Evolutionary conservation across 2,888 invertebrate genomes (phyloP).

Genomic region (Rambutsinella grinnellia): DNA sequence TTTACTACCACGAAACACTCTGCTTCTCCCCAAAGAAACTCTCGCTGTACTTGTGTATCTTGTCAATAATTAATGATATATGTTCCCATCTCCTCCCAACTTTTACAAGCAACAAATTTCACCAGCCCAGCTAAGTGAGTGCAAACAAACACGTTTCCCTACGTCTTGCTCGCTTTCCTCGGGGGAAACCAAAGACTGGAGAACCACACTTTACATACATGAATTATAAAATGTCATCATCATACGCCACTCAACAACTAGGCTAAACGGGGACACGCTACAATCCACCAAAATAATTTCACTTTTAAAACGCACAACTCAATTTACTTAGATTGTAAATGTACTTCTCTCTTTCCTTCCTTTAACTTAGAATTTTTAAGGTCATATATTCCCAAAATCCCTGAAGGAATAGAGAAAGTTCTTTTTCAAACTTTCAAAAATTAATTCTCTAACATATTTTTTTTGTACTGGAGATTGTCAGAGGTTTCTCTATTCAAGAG

Average conservation of each 20-base stretch:
- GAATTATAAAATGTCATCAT: slow-evolving; percentile 40
- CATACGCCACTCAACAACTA: background rate
- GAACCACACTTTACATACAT: slow-evolving; percentile 42
- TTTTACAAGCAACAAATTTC: background rate
- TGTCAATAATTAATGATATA: slow-evolving; percentile 46
- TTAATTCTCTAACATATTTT: background rate
- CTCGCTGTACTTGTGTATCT: slow-evolving; percentile 2
- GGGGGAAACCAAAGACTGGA: slow-evolving; percentile 15
- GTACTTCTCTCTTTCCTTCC: background rate
- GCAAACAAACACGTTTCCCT: background rate
- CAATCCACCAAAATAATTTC: background rate
- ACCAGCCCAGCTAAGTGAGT: background rate
- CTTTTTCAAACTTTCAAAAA: background rate
- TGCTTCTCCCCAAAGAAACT: background rate
- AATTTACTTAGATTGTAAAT: background rate
- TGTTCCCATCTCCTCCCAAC: background rate
- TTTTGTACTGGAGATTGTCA: background rate
- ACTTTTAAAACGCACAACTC: background rate
- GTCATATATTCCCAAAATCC: background rate
- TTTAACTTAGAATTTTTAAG: background rate
- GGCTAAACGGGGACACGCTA: background rate
- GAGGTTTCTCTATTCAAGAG: background rate
- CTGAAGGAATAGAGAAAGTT: background rate
- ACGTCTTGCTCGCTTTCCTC: slow-evolving; percentile 5
- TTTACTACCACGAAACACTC: background rate